phyloP scores from a whole-genome alignment of 2,113 vertebrate species.

The Etia nguti region DNA sequence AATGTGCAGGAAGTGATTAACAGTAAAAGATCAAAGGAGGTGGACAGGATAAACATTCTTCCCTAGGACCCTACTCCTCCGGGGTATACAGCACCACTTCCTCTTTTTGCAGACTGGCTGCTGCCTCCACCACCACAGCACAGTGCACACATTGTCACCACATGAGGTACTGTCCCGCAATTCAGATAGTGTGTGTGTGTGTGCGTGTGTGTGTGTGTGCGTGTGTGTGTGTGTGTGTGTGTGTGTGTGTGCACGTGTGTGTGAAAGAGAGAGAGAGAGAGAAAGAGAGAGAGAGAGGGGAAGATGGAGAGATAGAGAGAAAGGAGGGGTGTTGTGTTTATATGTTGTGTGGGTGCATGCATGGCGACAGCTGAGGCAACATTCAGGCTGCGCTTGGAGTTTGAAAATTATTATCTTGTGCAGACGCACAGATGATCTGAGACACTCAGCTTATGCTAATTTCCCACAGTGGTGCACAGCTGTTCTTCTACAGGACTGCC shows the following conservation, averaged over 20 bases:
- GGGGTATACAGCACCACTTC: conserved; percentile 74
- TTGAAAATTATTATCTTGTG: conserved; percentile 41
- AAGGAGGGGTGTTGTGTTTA: conserved; percentile 20
- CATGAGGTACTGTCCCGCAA: conserved; percentile 67
- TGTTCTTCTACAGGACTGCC: conserved; percentile 60
- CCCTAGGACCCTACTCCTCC: conserved; percentile 69
- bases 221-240: not conserved
- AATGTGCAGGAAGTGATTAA: conserved; percentile 82
- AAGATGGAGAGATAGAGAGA: not conserved
- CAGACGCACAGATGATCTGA: conserved; percentile 8
- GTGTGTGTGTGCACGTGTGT: not conserved
- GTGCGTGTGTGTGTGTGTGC: not conserved
- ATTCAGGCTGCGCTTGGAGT: not conserved
- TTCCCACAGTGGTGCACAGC: conserved; percentile 67
- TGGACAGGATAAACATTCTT: conserved; percentile 81
- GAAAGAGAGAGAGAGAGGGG: not conserved
- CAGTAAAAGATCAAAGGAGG: conserved; percentile 77
- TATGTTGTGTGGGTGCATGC: not conserved
- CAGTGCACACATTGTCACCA: conserved; percentile 79
- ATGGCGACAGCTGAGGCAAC: conserved; percentile 14
- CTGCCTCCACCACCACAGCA: conserved; percentile 64
- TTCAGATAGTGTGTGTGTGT: conserved; percentile 12
- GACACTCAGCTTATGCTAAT: conserved; percentile 49
- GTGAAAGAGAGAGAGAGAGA: no score
- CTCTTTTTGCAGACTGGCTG: conserved; percentile 70